Conservation (phyloP, 1,140 invertebrate genomes). For the Triops longicaudatus region DNA sequence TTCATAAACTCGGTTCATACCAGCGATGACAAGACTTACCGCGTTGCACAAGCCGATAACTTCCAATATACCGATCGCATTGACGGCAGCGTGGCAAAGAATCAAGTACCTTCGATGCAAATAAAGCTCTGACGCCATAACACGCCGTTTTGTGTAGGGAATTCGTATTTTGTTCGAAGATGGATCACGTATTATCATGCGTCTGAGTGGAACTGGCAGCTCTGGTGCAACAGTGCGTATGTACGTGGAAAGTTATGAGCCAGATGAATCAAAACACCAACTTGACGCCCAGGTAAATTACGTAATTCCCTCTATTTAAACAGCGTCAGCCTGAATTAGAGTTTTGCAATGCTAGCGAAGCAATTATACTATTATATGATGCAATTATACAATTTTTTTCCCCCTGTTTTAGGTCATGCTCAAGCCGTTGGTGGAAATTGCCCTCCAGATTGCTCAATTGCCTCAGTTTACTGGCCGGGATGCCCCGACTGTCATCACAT, state of each 20-base stretch:
- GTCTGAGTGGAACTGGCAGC: conserved; percentile 95
- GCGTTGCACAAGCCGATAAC: conserved; percentile 71
- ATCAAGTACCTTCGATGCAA: conserved; percentile 56
- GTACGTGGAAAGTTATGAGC: conserved; percentile 85
- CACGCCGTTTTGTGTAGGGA: conserved; percentile 54
- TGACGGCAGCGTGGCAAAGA: conserved; percentile 78
- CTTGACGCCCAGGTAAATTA: conserved; percentile 63
- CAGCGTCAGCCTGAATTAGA: too few species aligned
- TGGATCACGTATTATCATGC: conserved; percentile 82
- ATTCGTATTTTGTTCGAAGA: conserved; percentile 87
- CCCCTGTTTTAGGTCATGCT: conserved; percentile 60
- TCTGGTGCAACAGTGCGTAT: conserved; percentile 91
- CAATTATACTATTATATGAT: too few species aligned
- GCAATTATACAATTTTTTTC: conserved; percentile 20
- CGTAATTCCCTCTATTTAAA: too few species aligned
- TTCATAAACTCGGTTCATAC: conserved; percentile 59
- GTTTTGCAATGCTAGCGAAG: too few species aligned
- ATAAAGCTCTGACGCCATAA: conserved; percentile 25
- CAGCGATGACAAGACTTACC: conserved; percentile 57
- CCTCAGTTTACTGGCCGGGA: conserved; percentile 75
- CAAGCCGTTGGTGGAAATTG: conserved; percentile 80
- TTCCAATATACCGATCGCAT: conserved; percentile 91
- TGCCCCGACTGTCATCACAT: conserved; percentile 94
- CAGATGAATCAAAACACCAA: conserved; percentile 50
- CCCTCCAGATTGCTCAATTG: conserved; percentile 74